Base-by-base conservation (phyloP, 2,888 invertebrate genomes). In the Apeira syringaria region DNA sequence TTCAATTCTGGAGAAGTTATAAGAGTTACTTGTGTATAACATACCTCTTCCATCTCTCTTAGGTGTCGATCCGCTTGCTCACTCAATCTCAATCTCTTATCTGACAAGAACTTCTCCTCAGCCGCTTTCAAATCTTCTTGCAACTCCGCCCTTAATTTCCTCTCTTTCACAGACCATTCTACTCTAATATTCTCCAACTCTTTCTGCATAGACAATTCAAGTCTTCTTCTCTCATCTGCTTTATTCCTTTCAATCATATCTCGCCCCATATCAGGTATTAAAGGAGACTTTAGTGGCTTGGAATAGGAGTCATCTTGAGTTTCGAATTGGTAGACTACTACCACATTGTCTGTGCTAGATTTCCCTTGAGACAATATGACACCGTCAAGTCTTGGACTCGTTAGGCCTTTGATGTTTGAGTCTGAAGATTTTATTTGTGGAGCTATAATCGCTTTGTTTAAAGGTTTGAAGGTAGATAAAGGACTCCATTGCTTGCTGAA, bases 101-200 rank as follows among this genome's bases (percentile, higher is more conserved):
- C 87, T 17, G 53, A 60, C 46, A 79, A 47, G 64, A 87, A 87
- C 58, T 83, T 85, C 43, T 87, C 85, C 38, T 92, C 90, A 1
- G 85, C 77, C 49, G 82, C 85, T 39, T 78, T 87, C 58, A 92
- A 80, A 61, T 91, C 92, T 18, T 83, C 81, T 32, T 87, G 81
- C 43, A 92, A 63, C 57, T 91, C 91, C 9, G 89, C 85, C 64
- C 74, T 92, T 90, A 71, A 88, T 73, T 68, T 92, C 80, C 69
- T 92, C 59, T 79, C 93, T 76, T 66, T 91, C 44, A 85, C 84
- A 47, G 92, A 88, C 60, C 92, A 87, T 35, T 92, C 92, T 50
- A 91, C 88, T 57, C 91, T 91, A 32, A 92, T 75, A 52, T 76
- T 64, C 56, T 91, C 87, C 51, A 92, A 74, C 67, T 91, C 91